These are phyloP conservation scores for Watsonalla cultraria DNA, from an alignment of 2,888 invertebrate species.

Conservation along the genomic window DNA sequence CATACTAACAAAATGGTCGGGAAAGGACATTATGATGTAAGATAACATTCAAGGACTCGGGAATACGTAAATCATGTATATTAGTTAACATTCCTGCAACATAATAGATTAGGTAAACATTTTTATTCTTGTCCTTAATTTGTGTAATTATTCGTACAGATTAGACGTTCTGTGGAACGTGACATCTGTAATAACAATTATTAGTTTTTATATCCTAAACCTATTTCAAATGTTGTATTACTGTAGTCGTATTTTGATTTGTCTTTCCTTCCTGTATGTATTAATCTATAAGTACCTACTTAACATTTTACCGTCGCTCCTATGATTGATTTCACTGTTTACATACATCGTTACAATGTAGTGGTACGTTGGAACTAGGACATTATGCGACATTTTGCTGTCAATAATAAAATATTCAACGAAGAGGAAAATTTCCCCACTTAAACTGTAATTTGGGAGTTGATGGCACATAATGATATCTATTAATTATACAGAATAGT, in stretches of 20 bases:
- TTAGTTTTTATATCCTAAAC: no score
- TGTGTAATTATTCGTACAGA: slow-evolving; percentile 11
- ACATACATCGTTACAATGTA: background rate
- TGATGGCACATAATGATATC: slow-evolving; percentile 14
- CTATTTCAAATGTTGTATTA: no score
- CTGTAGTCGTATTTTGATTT: no score
- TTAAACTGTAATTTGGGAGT: slow-evolving; percentile 36
- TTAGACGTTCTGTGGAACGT: no score
- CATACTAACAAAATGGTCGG: slow-evolving; percentile 67
- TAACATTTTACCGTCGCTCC: no score
- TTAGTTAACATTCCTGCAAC: slow-evolving; percentile 41
- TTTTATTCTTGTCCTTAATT: slow-evolving; percentile 18
- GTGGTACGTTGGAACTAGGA: slow-evolving; percentile 7
- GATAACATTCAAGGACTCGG: slow-evolving; percentile 65
- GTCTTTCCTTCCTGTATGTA: no score
- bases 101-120: slow-evolving; percentile 59
- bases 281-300: no score
- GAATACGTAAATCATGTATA: slow-evolving; percentile 29
- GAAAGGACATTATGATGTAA: slow-evolving; percentile 67
- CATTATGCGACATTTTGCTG: slow-evolving; percentile 25
- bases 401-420: slow-evolving; percentile 30
- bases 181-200: no score
- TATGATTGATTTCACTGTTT: no score
- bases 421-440: slow-evolving; percentile 26
- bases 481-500: slow-evolving; percentile 10